These are phyloP conservation scores for Tetragnatha montana DNA, from an alignment of 2,888 invertebrate genomes.

Conservation along the genomic window DNA sequence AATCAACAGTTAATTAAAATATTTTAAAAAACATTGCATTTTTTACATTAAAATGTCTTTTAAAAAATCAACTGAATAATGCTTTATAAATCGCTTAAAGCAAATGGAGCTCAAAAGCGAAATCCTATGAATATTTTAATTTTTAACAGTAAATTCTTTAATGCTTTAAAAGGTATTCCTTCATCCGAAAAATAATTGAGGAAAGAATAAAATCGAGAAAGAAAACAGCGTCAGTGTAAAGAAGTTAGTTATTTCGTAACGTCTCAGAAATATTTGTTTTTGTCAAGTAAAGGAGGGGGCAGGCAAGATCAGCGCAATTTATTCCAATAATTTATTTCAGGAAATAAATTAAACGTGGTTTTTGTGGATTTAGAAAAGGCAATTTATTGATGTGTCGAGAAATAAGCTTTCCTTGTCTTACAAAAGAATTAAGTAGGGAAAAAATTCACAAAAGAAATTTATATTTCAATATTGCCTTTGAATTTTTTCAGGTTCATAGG, in stretches of 20 bases:
- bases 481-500: too few species aligned
- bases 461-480: too few species aligned
- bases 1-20: neutral
- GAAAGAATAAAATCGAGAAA: neutral
- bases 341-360: neutral
- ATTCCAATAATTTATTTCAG: neutral
- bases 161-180: neutral
- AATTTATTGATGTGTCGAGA: neutral
- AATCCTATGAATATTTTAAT: neutral
- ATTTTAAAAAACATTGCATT: too few species aligned
- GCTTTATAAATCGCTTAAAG: neutral
- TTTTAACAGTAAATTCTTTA: neutral
- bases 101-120: neutral
- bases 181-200: neutral
- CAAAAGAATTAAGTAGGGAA: neutral
- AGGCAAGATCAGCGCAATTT: neutral
- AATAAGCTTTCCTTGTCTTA: neutral
- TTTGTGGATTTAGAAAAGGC: neutral
- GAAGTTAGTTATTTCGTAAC: neutral
- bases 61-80: neutral
- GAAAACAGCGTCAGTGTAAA: neutral
- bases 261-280: neutral
- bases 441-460: too few species aligned
- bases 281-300: neutral
- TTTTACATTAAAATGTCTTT: neutral